Conservation (phyloP, 2,888 invertebrate genomes). For the Deroplatys truncata region DNA sequence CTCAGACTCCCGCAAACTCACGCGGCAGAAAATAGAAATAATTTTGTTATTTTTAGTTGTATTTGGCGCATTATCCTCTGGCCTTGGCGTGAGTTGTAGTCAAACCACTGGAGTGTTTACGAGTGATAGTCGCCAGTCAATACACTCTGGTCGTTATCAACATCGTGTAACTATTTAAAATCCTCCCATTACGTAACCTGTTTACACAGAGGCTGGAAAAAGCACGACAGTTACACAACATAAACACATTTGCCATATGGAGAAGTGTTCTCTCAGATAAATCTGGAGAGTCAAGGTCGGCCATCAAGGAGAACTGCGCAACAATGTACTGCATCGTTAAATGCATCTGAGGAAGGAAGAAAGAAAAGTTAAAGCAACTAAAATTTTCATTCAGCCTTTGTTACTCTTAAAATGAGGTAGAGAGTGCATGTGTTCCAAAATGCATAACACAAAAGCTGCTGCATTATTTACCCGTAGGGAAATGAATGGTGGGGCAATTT, state of each 20-base stretch:
- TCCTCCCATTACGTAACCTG: not conserved
- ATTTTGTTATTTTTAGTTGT: not conserved
- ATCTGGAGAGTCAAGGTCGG: not conserved
- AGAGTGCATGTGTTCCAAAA: too few species aligned
- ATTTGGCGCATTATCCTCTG: not conserved
- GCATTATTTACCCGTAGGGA: too few species aligned
- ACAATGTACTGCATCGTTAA: not conserved
- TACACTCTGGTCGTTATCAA: not conserved
- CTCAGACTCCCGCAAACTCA: not conserved
- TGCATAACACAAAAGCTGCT: too few species aligned
- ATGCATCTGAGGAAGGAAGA: not conserved
- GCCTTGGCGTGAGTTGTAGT: not conserved
- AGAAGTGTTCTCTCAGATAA: not conserved
- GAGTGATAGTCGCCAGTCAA: not conserved
- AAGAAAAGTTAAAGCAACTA: not conserved
- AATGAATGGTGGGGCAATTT: too few species aligned
- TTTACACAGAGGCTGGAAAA: not conserved
- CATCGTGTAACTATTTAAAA: not conserved
- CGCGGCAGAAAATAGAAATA: not conserved
- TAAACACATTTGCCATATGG: not conserved
- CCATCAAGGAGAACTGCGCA: not conserved
- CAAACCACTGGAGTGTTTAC: not conserved
- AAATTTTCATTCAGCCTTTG: too few species aligned
- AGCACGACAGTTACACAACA: not conserved
- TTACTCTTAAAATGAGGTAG: too few species aligned